phyloP scores from a whole-genome alignment of 2,888 invertebrate species.

The Drosophila maculinotata region DNA sequence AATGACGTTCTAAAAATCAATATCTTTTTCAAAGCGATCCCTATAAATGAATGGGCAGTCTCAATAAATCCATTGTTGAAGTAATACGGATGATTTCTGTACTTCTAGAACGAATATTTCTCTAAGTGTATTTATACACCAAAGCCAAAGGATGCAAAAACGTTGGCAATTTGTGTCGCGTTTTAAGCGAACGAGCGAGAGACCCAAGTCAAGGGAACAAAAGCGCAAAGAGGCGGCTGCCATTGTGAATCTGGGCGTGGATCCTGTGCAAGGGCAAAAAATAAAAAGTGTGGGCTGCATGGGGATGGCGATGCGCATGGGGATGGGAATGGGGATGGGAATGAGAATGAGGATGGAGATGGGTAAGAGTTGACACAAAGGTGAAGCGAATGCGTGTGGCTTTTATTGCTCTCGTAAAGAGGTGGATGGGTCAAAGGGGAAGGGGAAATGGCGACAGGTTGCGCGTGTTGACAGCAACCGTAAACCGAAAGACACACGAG shows the following conservation, averaged over 20 bases:
- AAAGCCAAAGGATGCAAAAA: slow-evolving; percentile 80
- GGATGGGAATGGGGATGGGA: neutral
- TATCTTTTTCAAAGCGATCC: too few species aligned
- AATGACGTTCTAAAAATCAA: neutral
- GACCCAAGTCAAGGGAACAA: slow-evolving; percentile 53
- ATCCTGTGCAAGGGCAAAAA: slow-evolving; percentile 18
- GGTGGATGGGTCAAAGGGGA: slow-evolving; percentile 18
- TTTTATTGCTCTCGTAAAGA: slow-evolving; percentile 63
- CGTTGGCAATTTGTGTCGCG: slow-evolving; percentile 81
- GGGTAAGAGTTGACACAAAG: slow-evolving; percentile 15
- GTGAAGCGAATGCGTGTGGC: slow-evolving; percentile 71
- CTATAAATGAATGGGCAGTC: too few species aligned
- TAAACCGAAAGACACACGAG: slow-evolving; percentile 28
- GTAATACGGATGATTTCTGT: too few species aligned
- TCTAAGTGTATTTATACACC: slow-evolving; percentile 28
- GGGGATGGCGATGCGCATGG: slow-evolving; percentile 4
- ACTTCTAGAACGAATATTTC: too few species aligned
- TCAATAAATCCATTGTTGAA: too few species aligned
- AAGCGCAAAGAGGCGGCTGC: slow-evolving; percentile 37
- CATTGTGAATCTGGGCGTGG: slow-evolving; percentile 53
- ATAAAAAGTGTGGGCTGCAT: neutral
- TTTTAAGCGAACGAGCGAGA: slow-evolving; percentile 46
- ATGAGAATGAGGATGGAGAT: neutral
- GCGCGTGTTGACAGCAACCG: slow-evolving; percentile 67
- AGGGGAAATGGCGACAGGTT: slow-evolving; percentile 66